Conservation (phyloP, 2,797 vertebrate genomes). For the Centropyge bicolor region DNA sequence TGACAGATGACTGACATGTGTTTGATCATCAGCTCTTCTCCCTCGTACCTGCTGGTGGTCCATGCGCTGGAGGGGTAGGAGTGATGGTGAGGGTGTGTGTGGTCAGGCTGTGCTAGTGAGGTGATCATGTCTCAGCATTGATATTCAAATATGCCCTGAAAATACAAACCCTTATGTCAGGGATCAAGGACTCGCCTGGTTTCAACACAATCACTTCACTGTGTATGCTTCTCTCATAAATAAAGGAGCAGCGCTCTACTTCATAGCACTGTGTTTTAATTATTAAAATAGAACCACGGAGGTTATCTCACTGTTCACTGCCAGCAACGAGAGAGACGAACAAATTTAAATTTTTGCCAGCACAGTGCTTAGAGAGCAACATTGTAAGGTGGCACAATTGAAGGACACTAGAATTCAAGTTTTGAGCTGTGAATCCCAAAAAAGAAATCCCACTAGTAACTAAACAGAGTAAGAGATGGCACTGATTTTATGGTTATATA, state of each 20-base stretch:
- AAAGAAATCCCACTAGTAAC: not conserved
- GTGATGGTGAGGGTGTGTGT: slow-evolving; percentile 50
- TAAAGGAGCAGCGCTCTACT: slow-evolving; percentile 80
- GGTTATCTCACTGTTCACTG: slow-evolving; percentile 82
- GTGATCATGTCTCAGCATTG: slow-evolving; percentile 81
- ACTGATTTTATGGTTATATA: not conserved
- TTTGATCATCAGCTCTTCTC: slow-evolving; percentile 61
- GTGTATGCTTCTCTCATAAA: slow-evolving; percentile 80
- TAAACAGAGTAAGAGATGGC: not conserved
- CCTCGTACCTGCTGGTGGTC: slow-evolving; percentile 34
- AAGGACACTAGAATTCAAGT: slow-evolving; percentile 71
- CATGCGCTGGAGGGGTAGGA: slow-evolving; percentile 14
- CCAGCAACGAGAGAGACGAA: slow-evolving; percentile 59
- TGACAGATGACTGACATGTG: slow-evolving; percentile 67
- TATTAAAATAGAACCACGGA: slow-evolving; percentile 80
- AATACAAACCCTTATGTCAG: slow-evolving; percentile 84
- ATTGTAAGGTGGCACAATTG: slow-evolving; percentile 62
- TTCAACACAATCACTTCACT: slow-evolving; percentile 84
- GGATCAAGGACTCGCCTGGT: slow-evolving; percentile 84
- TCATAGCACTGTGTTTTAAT: slow-evolving; percentile 84
- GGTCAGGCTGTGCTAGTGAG: slow-evolving; percentile 65
- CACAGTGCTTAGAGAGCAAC: slow-evolving; percentile 72
- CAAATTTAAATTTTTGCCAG: slow-evolving; percentile 76
- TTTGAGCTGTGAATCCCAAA: slow-evolving; percentile 24
- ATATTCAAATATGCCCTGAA: slow-evolving; percentile 84